A percentile compares a stretch with the other conserved stretches of the same genome.
These are phyloP conservation scores for Karalla daura DNA, from an alignment of 2,797 vertebrate genomes.

Conservation along the genomic window DNA sequence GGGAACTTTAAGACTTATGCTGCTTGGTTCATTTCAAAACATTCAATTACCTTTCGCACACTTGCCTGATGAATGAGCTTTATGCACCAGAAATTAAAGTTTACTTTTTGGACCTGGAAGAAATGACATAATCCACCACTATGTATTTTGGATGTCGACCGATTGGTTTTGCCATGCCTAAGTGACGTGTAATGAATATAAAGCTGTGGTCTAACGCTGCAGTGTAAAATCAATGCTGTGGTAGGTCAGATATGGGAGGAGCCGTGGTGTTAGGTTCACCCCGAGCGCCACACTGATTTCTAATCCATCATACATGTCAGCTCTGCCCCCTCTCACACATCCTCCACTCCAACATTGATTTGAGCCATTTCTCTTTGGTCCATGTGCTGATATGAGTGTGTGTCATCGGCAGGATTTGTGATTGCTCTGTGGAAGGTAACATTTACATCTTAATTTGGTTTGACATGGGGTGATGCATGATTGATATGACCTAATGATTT, in stretches of 20 bases:
- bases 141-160: neutral
- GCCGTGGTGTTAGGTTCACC: neutral
- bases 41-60: too few relatives aligned
- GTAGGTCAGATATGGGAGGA: neutral
- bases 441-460: slow-evolving; percentile 15
- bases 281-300: slow-evolving; percentile 2
- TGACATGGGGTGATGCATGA: neutral
- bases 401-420: neutral
- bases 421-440: neutral
- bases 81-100: too few relatives aligned
- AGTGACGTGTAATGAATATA: slow-evolving; percentile 2
- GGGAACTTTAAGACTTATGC: neutral
- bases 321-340: neutral
- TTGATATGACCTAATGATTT: neutral
- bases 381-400: neutral
- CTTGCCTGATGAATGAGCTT: too few relatives aligned
- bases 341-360: slow-evolving; percentile 6
- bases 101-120: neutral
- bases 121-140: neutral
- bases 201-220: neutral
- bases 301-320: slow-evolving; percentile 39
- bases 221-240: slow-evolving; percentile 32
- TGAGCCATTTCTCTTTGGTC: neutral
- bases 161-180: neutral
- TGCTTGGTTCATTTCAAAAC: too few relatives aligned